Evolutionary conservation across 2,113 vertebrate species (phyloP).

Genomic region (Nothoprocta perdicaria): DNA sequence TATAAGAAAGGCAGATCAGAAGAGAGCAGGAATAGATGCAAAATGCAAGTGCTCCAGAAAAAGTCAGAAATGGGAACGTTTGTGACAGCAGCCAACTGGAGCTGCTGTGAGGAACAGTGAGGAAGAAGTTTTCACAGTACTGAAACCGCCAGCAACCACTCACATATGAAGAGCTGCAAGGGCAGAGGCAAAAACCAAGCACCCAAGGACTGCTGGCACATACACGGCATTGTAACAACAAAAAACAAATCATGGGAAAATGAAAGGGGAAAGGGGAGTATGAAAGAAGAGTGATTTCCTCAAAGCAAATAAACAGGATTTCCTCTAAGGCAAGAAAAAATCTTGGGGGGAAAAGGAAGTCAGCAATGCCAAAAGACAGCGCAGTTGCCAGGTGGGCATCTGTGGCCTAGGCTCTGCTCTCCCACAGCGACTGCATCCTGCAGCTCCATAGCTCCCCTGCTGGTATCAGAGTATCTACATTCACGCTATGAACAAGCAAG

Average conservation of each 20-base stretch:
- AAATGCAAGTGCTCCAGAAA: neutral
- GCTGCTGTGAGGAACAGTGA: no score
- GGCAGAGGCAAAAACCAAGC: neutral
- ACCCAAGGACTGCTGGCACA: neutral
- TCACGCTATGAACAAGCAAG: neutral
- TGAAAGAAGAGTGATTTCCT: neutral
- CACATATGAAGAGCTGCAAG: neutral
- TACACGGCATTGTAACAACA: no score
- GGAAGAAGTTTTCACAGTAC: neutral
- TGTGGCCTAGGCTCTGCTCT: neutral
- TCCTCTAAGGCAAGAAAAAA: neutral
- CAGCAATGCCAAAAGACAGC: neutral
- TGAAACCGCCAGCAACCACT: neutral
- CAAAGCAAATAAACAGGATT: constrained; percentile 22
- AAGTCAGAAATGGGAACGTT: neutral
- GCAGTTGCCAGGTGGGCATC: neutral
- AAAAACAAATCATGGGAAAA: neutral
- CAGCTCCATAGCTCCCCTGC: neutral
- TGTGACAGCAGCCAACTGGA: neutral
- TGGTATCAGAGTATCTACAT: neutral
- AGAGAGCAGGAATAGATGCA: neutral
- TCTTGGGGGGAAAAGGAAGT: neutral
- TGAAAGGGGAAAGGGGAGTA: neutral
- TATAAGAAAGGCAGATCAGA: neutral
- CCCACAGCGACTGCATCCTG: neutral